Base-by-base conservation (phyloP, 2,113 vertebrate genomes). In the Gavia stellata region DNA sequence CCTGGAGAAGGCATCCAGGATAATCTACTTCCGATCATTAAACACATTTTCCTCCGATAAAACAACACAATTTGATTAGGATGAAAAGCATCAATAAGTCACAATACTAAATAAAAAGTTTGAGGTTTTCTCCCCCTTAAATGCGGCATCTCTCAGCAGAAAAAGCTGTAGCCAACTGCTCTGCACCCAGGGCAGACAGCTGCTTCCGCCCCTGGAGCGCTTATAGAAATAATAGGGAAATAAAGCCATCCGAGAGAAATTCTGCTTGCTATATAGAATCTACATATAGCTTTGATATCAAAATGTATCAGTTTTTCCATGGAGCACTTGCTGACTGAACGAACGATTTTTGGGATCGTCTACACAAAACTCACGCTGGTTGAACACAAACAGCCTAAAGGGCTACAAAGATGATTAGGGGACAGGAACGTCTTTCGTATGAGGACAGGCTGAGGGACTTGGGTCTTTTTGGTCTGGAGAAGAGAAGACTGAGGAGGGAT, bases 61-160 rank as follows among this genome's bases (percentile, higher is more conserved):
- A 68, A 9, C 52, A 55, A 14, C 26, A 47, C 38, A 9, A 20
- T n/a, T 86, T 34, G 19, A 42, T 53, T 31, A 19, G 20, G 59
- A 61, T 81, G 63, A 70, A 33, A 58, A 49, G 61, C 5, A n/a
- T 7, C n/a, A 47, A 63, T 24, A 56, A 92, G 23, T 7, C 36
- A 58, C 24, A 25, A 50, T 7, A 40, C 9, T 40, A 36, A 73
- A 72, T 24, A 20, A 38, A 45, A 80, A 29, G 8, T 3, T 10
- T 28, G 34, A 28, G 15, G 1, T 0, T 1, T 17, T 31, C 5
- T 7, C 2, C 28, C 26, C 24, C 4, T 61, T 31, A 66, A 34
- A 53, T 5, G 20, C 56, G 21, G 63, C 25, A 20, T 45, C 29
- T 81, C 53, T 65, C 10, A 7, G 40, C 56, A 90, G 66, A 40